Evolutionary conservation across 53 echinoderm and acorn worm genomes (phyloP).

Genomic region (Actinopyga echinites): DNA sequence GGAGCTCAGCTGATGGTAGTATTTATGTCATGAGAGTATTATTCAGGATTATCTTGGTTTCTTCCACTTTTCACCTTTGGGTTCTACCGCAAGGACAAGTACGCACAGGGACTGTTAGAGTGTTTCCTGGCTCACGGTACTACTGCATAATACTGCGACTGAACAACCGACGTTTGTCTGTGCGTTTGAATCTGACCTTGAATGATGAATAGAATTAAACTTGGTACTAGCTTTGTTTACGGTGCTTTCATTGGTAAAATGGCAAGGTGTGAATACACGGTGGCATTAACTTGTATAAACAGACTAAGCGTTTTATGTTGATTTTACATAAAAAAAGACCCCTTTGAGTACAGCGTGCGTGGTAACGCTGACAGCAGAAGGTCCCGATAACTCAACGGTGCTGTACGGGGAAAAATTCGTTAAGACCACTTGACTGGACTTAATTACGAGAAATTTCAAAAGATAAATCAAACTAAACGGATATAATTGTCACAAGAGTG

Average conservation of each 20-base stretch:
- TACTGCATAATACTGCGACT: background rate
- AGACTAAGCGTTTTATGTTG: slow-evolving; percentile 29
- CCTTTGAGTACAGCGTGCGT: background rate
- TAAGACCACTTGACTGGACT: too few relatives aligned
- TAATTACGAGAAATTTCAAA: too few relatives aligned
- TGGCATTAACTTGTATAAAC: slow-evolving; percentile 25
- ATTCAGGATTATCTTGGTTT: too few relatives aligned
- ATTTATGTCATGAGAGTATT: too few relatives aligned
- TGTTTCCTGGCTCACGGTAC: too few relatives aligned
- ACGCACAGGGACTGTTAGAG: too few relatives aligned
- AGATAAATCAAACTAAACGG: too few relatives aligned
- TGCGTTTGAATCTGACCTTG: slow-evolving; percentile 21
- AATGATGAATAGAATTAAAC: slow-evolving; percentile 13
- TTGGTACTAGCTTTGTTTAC: slow-evolving; percentile 17
- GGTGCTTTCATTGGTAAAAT: background rate
- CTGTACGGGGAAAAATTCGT: too few relatives aligned
- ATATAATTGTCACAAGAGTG: too few relatives aligned
- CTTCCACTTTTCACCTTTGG: too few relatives aligned
- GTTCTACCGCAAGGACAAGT: too few relatives aligned
- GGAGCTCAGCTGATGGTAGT: too few relatives aligned
- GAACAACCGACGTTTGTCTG: slow-evolving; percentile 9
- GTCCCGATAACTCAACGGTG: background rate
- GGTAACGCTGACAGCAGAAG: slow-evolving; percentile 18
- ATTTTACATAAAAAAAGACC: slow-evolving; percentile 10
- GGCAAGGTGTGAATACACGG: slow-evolving; percentile 26